phyloP scores from a whole-genome alignment of 2,888 invertebrate species.

The Stictocephala bisonia region DNA sequence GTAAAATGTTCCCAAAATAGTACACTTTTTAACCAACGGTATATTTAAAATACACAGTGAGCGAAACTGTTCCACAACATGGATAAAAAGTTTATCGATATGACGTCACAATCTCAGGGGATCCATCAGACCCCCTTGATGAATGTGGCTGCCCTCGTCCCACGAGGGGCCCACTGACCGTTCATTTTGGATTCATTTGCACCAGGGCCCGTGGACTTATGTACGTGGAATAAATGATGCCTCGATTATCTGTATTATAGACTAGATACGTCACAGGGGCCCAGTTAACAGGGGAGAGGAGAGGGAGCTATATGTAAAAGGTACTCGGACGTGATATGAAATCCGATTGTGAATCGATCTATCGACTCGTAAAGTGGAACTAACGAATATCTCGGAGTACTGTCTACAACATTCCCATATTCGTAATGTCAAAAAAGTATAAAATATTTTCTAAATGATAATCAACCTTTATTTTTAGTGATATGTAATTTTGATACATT shows the following conservation, averaged over 20 bases:
- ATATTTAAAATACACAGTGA: too few relatives aligned
- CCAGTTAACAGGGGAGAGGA: constrained; percentile 3
- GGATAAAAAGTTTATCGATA: constrained; percentile 8
- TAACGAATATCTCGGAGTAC: too few relatives aligned
- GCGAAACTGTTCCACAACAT: too few relatives aligned
- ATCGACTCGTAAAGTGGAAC: too few relatives aligned
- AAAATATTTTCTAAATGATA: too few relatives aligned
- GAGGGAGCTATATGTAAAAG: constrained; percentile 27
- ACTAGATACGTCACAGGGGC: constrained; percentile 12
- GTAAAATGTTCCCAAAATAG: too few relatives aligned
- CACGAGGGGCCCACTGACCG: constrained; percentile 27
- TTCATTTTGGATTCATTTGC: constrained; percentile 46
- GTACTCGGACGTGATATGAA: constrained; percentile 10
- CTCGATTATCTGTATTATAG: constrained; percentile 33
- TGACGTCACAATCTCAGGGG: constrained; percentile 38
- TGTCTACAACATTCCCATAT: too few relatives aligned
- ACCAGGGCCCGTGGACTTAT: not conserved
- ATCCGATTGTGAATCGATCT: too few relatives aligned
- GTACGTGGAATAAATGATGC: constrained; percentile 36
- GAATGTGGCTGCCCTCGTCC: constrained; percentile 30
- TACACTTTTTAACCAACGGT: too few relatives aligned
- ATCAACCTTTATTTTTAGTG: too few relatives aligned
- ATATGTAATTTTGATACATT: too few relatives aligned
- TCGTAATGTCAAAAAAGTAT: too few relatives aligned
- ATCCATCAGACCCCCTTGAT: constrained; percentile 32